A percentile compares a stretch with the other conserved stretches of the same genome.
Conservation (phyloP, 2,797 vertebrate species). For the Lacerta viridis region DNA sequence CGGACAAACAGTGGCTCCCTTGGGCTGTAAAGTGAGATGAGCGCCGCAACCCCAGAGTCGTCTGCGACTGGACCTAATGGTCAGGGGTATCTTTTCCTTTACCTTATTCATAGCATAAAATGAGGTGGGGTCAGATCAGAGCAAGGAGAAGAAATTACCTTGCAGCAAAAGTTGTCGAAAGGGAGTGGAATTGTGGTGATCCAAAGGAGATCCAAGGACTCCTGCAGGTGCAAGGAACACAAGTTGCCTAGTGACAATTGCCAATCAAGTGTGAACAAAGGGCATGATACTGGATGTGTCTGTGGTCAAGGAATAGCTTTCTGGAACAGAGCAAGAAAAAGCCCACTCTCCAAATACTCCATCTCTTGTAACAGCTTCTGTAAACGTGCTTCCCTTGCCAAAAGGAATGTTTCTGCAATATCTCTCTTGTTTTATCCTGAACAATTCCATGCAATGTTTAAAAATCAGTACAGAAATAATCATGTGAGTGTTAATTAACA, state of each 20-base stretch:
- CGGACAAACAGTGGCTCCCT: no score
- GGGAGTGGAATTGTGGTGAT: background rate
- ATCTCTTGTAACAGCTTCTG: background rate
- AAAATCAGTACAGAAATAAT: constrained; percentile 78
- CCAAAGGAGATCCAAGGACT: background rate
- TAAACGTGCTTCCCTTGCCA: constrained; percentile 45
- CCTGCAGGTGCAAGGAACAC: background rate
- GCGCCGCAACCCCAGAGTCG: no score
- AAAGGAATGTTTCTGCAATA: constrained; percentile 69
- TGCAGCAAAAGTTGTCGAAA: background rate
- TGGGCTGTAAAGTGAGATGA: no score
- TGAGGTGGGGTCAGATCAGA: background rate
- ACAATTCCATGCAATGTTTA: constrained; percentile 75
- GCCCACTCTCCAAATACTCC: background rate
- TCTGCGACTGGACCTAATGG: no score
- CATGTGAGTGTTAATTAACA: constrained; percentile 79
- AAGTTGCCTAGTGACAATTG: no score
- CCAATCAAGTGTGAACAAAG: background rate
- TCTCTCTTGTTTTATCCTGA: constrained; percentile 74
- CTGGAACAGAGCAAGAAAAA: background rate
- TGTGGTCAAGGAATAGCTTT: background rate
- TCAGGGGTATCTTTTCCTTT: no score
- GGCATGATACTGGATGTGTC: background rate
- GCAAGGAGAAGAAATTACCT: background rate
- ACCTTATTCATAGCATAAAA: background rate